phyloP scores from a whole-genome alignment of 2,888 invertebrate species.

The Limnephilus lunatus region DNA sequence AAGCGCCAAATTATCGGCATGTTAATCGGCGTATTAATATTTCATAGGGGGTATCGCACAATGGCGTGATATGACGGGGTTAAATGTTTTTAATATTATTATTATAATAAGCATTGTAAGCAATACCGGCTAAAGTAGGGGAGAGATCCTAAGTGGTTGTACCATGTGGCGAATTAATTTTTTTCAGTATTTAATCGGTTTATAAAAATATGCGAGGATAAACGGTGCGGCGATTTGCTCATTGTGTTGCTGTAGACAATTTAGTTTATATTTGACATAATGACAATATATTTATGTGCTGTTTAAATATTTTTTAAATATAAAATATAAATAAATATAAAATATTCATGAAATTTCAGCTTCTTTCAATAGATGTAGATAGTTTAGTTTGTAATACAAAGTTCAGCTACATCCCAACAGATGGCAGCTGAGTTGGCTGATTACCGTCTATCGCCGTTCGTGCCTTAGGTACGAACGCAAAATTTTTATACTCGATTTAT shows the following conservation, averaged over 20 bases:
- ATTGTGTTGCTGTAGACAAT: background rate
- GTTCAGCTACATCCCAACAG: too few species aligned
- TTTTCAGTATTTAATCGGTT: constrained; percentile 5
- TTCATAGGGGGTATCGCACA: constrained; percentile 39
- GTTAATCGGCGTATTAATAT: constrained; percentile 49
- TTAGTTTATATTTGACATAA: background rate
- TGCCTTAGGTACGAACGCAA: too few species aligned
- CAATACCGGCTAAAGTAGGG: constrained; percentile 33
- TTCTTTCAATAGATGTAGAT: too few species aligned
- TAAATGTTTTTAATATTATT: constrained; percentile 48
- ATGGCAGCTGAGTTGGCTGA: too few species aligned
- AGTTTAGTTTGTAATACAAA: too few species aligned
- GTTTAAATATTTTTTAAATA: too few species aligned
- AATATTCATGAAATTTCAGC: too few species aligned
- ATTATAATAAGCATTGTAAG: constrained; percentile 3
- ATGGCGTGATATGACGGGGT: constrained; percentile 41
- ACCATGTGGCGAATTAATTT: constrained; percentile 14
- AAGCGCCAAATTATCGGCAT: constrained; percentile 44
- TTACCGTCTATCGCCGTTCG: too few species aligned
- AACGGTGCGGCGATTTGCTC: background rate
- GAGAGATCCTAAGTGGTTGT: constrained; percentile 5
- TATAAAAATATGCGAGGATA: background rate
- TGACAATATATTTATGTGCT: background rate
- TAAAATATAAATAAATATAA: too few species aligned
- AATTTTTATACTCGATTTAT: too few species aligned